Evolutionary conservation across 1,140 invertebrate genomes (phyloP).

Genomic region (Lasioglossum albipes): DNA sequence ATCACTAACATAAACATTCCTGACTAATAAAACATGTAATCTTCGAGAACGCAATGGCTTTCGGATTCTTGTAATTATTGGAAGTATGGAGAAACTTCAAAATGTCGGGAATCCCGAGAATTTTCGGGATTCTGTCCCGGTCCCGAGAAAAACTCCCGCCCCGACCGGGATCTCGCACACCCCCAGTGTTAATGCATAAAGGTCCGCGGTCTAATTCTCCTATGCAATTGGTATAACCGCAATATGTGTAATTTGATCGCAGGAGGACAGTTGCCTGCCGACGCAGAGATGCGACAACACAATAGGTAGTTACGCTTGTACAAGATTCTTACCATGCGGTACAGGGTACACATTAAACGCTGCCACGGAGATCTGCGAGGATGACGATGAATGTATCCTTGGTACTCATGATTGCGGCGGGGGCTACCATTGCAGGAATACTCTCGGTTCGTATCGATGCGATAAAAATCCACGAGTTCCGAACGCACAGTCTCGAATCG

Average conservation of each 20-base stretch:
- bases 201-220: no score
- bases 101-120: no score
- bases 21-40: no score
- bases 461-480: constrained; percentile 77
- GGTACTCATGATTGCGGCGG: constrained; percentile 90
- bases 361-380: constrained; percentile 92
- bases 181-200: no score
- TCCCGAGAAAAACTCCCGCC: no score
- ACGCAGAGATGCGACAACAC: constrained; percentile 94
- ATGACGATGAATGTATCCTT: constrained; percentile 94
- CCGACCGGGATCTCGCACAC: no score
- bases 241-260: constrained; percentile 17
- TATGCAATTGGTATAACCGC: no score
- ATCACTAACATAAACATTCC: no score
- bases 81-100: no score
- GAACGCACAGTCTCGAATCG: constrained; percentile 6
- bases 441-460: constrained; percentile 89
- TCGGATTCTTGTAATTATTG: no score
- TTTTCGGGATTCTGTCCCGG: no score
- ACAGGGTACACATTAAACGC: constrained; percentile 97
- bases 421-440: constrained; percentile 92
- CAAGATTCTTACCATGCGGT: constrained; percentile 92
- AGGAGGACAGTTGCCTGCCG: constrained; percentile 81
- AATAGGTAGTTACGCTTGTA: constrained; percentile 91
- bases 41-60: no score